These are phyloP conservation scores for Drosophila aff. DNA, from an alignment of 1,140 invertebrate species.

Conservation along the genomic window DNA sequence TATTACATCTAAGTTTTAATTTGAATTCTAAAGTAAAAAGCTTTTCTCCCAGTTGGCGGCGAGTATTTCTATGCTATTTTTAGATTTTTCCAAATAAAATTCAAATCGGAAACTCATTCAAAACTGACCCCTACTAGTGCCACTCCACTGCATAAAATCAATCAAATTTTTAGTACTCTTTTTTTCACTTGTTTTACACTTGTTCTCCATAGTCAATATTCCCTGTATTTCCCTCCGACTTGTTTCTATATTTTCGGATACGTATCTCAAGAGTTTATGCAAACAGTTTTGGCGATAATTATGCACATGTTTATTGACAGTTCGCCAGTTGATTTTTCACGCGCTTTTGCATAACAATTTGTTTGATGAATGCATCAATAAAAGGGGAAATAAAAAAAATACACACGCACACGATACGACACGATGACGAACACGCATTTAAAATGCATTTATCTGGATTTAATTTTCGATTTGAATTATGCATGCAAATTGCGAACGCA, in stretches of 20 bases:
- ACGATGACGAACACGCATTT: slow-evolving; percentile 48
- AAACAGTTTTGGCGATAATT: slow-evolving; percentile 70
- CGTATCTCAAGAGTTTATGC: slow-evolving; percentile 50
- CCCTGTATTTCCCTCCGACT: not conserved
- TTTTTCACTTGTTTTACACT: not conserved
- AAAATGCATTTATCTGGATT: slow-evolving; percentile 74
- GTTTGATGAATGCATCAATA: slow-evolving; percentile 50
- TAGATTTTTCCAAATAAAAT: not conserved
- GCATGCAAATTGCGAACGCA: slow-evolving; percentile 65
- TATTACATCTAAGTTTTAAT: no score
- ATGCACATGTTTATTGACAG: slow-evolving; percentile 69
- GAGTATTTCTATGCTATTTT: not conserved
- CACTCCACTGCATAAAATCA: no score
- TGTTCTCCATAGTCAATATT: not conserved
- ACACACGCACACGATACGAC: not conserved
- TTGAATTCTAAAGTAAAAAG: no score
- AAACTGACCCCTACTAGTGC: not conserved
- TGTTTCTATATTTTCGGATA: slow-evolving; percentile 7
- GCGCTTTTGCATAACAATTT: slow-evolving; percentile 80
- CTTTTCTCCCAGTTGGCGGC: no score
- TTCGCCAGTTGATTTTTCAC: slow-evolving; percentile 75
- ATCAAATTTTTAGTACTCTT: not conserved
- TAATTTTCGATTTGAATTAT: slow-evolving; percentile 76
- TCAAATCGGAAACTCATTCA: not conserved
- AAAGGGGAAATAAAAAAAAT: not conserved